Base-by-base conservation (phyloP, 2,797 vertebrate genomes). In the Rhynchonycteris naso region DNA sequence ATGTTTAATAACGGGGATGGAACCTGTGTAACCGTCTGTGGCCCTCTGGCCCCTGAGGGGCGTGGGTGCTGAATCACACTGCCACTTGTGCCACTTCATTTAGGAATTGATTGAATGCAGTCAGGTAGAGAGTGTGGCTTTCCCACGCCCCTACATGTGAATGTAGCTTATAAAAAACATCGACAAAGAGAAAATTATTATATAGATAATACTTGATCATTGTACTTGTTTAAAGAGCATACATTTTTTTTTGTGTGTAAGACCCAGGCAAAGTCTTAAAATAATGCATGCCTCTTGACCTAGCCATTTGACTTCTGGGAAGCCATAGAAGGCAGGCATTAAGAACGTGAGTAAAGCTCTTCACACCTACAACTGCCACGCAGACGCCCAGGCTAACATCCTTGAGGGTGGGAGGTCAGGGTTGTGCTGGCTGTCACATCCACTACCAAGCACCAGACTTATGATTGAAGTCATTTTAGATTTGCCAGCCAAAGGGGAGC, bases 101-200 rank as follows among this genome's bases (percentile, higher is more conserved):
- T 87, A 87, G 92, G 93, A 88, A 88, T 74, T 93, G 95, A 97
- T 89, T 96, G 95, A 88, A 97, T 33, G 88, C 93, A 96, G 90
- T 96, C 95, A 93, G 85, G 96, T 93, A 94, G 92, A 94, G 74
- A 54, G 19, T 54, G 38, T 24, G 79, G 54, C 43, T 81, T 69
- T n/a, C 68, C 76, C 12, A 43, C 43, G 1, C 4, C 1, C 47
- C 65, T 59, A 76, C 24, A 76, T 18, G 4, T 43, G 74, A 93
- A 76, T 50, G 30, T 75, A 35, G 93, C 47, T 87, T 43, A 83
- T 43, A 91, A 76, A 91, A 86, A 95, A 72, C 79, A 54, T 7
- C 1, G 11, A 58, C 81, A 47, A 95, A 71, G 65, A 59, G 50
- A 79, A 88, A 84, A 90, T 47, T 33, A 30, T 79, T 72, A 4